Conservation (phyloP, 2,888 invertebrate species). For the Aleiodes alternator region DNA sequence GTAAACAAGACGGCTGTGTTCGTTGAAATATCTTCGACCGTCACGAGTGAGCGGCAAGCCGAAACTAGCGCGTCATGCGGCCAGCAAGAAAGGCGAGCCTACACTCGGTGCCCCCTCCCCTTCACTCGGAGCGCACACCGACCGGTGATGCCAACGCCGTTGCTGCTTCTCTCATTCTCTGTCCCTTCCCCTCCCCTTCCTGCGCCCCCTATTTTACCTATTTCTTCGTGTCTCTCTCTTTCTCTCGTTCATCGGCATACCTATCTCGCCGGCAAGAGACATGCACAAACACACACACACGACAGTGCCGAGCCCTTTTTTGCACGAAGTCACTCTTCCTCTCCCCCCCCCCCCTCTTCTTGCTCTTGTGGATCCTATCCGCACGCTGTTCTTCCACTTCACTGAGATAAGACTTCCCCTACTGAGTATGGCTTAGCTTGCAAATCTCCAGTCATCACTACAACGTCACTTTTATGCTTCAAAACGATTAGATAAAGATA, state of each 20-base stretch:
- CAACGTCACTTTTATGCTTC: neutral
- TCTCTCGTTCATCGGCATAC: conserved; percentile 33
- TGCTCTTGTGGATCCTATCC: neutral
- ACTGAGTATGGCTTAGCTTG: conserved; percentile 18
- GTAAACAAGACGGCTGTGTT: conserved; percentile 49
- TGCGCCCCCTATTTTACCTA: conserved; percentile 5
- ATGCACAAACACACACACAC: neutral
- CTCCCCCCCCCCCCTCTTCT: neutral
- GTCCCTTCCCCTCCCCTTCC: neutral
- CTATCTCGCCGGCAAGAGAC: neutral
- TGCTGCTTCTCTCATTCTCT: conserved; percentile 1
- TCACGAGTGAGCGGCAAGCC: conserved; percentile 68
- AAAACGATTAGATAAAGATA: neutral
- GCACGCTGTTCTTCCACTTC: conserved; percentile 29
- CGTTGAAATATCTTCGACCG: conserved; percentile 56
- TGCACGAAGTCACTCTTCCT: neutral
- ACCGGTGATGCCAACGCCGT: conserved; percentile 17
- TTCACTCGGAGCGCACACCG: neutral
- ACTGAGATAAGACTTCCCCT: conserved; percentile 20
- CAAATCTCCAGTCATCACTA: conserved; percentile 29
- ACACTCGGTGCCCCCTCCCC: conserved; percentile 52
- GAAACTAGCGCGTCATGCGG: conserved; percentile 69
- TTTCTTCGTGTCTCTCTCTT: conserved; percentile 3
- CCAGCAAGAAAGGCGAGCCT: conserved; percentile 63
- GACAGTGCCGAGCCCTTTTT: conserved; percentile 13